Percentiles rank a stretch among this genome's conserved stretches.
Evolutionary conservation across 2,797 vertebrate genomes (phyloP).

Genomic region (Typhlichthys subterraneus): DNA sequence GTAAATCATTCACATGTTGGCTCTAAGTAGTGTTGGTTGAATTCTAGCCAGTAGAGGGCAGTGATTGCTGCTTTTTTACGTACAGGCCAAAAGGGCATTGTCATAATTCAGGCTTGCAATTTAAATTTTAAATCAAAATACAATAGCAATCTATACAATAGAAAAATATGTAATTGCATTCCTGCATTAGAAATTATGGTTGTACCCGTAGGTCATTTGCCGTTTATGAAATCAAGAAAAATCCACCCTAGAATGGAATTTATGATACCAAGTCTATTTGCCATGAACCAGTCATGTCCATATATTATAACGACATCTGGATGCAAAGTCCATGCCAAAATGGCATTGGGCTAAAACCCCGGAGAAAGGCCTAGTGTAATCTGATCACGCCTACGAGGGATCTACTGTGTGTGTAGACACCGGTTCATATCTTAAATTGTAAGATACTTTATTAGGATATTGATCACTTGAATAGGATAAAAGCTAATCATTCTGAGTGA

Average conservation of each 20-base stretch:
- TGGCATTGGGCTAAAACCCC: conserved; percentile 5
- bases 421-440: no score
- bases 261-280: conserved; percentile 7
- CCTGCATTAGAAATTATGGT: conserved; percentile 22
- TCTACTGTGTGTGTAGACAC: no score
- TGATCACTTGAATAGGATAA: neutral
- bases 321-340: conserved; percentile 7
- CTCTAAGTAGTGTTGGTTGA: conserved; percentile 47
- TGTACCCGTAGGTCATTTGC: conserved; percentile 27
- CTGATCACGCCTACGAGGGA: no score
- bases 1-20: conserved; percentile 51
- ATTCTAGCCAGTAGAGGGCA: conserved; percentile 51
- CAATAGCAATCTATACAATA: conserved; percentile 16
- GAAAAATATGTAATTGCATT: conserved; percentile 8
- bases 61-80: conserved; percentile 37
- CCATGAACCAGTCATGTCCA: neutral
- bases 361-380: conserved; percentile 1
- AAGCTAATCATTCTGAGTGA: neutral
- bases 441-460: no score
- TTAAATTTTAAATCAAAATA: conserved; percentile 6
- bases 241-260: conserved; percentile 24
- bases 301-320: no score
- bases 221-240: conserved; percentile 37
- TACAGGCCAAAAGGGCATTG: conserved; percentile 21
- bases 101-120: conserved; percentile 39